phyloP scores from a whole-genome alignment of 2,797 vertebrate genomes.

The Lacerta agilis region DNA sequence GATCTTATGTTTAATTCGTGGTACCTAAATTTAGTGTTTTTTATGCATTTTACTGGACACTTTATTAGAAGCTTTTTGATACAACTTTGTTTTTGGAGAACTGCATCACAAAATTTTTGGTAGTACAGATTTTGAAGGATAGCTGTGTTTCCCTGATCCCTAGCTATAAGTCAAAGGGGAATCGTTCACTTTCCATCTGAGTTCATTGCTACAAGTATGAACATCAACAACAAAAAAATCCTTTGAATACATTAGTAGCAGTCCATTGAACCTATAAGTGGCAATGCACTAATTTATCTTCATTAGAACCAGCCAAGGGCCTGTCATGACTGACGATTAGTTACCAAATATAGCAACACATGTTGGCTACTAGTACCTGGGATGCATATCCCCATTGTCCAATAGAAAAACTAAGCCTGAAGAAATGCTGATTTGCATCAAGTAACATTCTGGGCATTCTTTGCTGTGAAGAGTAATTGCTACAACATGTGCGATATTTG shows the following conservation, averaged over 20 bases:
- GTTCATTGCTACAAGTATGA: neutral
- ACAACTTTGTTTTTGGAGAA: too few species aligned
- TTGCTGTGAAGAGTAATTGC: neutral
- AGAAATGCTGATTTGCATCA: rapidly evolving
- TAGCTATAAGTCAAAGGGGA: neutral
- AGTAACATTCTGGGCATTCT: rapidly evolving
- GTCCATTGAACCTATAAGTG: neutral
- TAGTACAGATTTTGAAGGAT: neutral
- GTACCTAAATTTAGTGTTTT: neutral
- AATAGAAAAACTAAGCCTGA: neutral
- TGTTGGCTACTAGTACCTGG: neutral
- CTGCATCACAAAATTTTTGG: too few species aligned
- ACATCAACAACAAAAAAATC: neutral
- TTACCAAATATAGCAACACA: neutral
- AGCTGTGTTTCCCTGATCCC: neutral
- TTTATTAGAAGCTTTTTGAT: too few species aligned
- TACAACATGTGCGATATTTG: neutral
- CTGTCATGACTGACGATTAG: too few species aligned
- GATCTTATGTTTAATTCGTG: neutral
- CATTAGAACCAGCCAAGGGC: neutral
- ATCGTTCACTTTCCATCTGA: neutral
- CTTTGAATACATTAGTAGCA: neutral
- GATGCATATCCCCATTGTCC: neutral
- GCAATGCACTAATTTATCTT: neutral
- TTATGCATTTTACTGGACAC: too few species aligned